Base-by-base conservation (phyloP, 2,113 vertebrate species). In the Pygoscelis antarcticus region DNA sequence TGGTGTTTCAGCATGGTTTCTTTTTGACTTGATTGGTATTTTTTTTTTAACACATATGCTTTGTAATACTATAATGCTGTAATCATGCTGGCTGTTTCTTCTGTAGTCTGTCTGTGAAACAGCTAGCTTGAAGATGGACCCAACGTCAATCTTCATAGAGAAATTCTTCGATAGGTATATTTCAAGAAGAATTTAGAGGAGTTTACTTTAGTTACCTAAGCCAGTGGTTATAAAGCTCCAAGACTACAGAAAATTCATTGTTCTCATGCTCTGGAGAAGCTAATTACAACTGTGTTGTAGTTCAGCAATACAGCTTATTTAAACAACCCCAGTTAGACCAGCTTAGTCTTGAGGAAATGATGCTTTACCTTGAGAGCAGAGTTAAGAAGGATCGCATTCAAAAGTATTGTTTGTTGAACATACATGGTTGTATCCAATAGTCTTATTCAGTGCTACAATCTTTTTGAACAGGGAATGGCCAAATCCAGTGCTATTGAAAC, bases 381-480 rank as follows among this genome's bases (percentile, higher is more conserved):
- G 68, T 97, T 96, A 95, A 93, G 89, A 96, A 96, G 97, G 70
- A 85, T 97, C 68, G 20, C 93, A 51, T 97, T 97, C 97, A 96
- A 79, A 98, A 97, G 84, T 96, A 75, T 95, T 98, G 96, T 98
- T 96, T 98, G 93, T 98, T 97, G 98, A 98, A 97, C 96, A 71
- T 93, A 96, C 95, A 4, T 98, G 96, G 72, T 98, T 92, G 66
- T 98, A 90, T 98, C 96, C 96, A 97, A 25, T 93, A 98, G 98
- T 98, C 98, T 98, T 98, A 98, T 98, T 98, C 97, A 98, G 98
- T 98, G 96, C 98, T 98, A 98, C 98, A 98, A 97, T 98, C 97
- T 98, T 98, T 98, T 97, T 97, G 98, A 98, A 97, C 97, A 99
- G 99, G 99, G 98, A 99, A 98, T 99, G 99, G 99, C 99, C 99